Conservation (phyloP, 37 sponge, comb jelly and placozoan genomes). For the Theonella swinhoei region DNA sequence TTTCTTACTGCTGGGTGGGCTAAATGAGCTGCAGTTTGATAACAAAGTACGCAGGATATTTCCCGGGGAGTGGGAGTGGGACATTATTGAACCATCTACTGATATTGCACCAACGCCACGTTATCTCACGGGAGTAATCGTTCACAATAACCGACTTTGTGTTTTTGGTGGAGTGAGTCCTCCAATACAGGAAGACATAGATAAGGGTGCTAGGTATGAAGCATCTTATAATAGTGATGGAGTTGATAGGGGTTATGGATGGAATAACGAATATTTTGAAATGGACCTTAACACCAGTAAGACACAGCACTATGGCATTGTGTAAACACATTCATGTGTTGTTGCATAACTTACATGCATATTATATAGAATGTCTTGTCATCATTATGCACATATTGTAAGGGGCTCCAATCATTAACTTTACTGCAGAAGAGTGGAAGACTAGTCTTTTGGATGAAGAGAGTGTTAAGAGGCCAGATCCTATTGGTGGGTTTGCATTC, state of each 20-base stretch:
- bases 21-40: conserved; percentile 22
- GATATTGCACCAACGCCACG: too few relatives aligned
- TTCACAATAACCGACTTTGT: too few relatives aligned
- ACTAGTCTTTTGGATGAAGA: conserved; percentile 19
- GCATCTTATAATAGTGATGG: background rate
- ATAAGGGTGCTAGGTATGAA: conserved; percentile 28
- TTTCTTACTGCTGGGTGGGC: conserved; percentile 34
- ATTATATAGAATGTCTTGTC: too few relatives aligned
- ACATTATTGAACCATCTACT: too few relatives aligned
- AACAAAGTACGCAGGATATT: conserved; percentile 19
- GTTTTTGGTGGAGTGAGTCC: too few relatives aligned
- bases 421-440: conserved; percentile 35
- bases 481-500: conserved; percentile 25
- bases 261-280: conserved; percentile 76
- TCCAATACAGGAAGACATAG: too few relatives aligned
- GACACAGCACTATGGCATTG: too few relatives aligned
- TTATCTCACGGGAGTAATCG: too few relatives aligned
- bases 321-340: background rate
- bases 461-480: conserved; percentile 31
- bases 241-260: conserved; percentile 43
- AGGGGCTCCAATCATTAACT: background rate
- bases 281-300: conserved; percentile 55
- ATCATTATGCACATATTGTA: too few relatives aligned
- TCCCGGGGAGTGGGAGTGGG: conserved; percentile 6
- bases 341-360: too few relatives aligned